These are phyloP conservation scores for Delichon dasypus DNA, from an alignment of 2,797 vertebrate species.

Conservation along the genomic window DNA sequence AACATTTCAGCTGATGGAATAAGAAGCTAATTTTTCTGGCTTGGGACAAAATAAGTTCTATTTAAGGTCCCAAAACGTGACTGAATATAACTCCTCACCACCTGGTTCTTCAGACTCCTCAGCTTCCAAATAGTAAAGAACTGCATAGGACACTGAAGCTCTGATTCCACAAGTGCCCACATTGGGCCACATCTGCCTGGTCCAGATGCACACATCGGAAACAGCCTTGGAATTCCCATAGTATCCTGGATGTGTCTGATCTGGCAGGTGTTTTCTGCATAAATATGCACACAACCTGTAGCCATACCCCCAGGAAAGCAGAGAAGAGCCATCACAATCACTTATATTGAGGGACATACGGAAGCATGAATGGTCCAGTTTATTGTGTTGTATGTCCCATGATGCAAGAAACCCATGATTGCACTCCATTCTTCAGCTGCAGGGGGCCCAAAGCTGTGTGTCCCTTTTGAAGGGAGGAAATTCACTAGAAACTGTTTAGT, in stretches of 20 bases:
- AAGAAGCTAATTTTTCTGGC: not conserved
- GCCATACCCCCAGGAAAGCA: not conserved
- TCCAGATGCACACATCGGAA: fast-evolving
- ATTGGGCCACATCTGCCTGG: not conserved
- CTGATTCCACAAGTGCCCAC: not conserved
- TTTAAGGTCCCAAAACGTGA: not conserved
- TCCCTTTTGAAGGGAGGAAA: not conserved
- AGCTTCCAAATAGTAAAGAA: not conserved
- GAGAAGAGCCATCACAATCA: not conserved
- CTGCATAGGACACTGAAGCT: not conserved
- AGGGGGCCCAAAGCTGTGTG: not conserved
- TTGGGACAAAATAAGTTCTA: not conserved
- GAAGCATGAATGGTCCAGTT: not conserved
- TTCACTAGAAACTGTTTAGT: not conserved
- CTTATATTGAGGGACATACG: not conserved
- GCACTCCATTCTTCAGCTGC: not conserved
- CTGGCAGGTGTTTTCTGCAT: not conserved
- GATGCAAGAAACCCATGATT: not conserved
- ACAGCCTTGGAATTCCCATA: not conserved
- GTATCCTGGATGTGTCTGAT: not conserved
- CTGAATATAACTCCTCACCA: not conserved
- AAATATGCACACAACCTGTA: not conserved
- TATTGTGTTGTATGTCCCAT: not conserved
- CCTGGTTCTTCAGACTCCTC: not conserved
- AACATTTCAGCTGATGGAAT: not conserved